Percentiles rank a stretch among this genome's conserved stretches.
phyloP scores from a whole-genome alignment of 2,797 vertebrate genomes.

The Malurus leucopterus region DNA sequence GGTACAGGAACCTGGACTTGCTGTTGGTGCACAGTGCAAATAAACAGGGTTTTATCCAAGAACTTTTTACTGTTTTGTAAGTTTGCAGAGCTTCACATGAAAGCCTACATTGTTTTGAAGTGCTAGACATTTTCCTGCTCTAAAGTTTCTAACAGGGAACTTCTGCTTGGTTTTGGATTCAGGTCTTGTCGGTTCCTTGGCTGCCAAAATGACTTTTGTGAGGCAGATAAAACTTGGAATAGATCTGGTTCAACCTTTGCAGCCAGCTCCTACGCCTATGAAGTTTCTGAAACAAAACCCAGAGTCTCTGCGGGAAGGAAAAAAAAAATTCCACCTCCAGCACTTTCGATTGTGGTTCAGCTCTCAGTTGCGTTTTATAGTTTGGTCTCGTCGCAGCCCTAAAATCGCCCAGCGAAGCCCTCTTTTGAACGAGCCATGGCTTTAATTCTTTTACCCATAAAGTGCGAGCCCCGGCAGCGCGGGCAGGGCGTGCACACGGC shows the following conservation, averaged over 20 bases:
- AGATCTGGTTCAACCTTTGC: constrained; percentile 62
- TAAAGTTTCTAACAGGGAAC: constrained; percentile 59
- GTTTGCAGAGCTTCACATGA: constrained; percentile 56
- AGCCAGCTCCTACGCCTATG: constrained; percentile 65
- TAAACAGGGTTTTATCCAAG: constrained; percentile 27
- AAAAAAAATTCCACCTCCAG: not conserved
- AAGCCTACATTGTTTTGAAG: constrained; percentile 59
- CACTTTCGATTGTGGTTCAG: not conserved
- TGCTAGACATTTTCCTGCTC: constrained; percentile 60
- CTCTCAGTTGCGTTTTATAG: not conserved
- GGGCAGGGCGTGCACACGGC: not conserved
- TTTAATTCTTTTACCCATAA: not conserved
- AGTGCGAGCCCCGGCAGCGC: not conserved
- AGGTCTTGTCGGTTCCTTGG: constrained; percentile 57
- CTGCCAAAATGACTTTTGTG: constrained; percentile 65
- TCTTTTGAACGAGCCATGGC: accelerated
- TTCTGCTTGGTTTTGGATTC: constrained; percentile 68
- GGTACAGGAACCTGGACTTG: not conserved
- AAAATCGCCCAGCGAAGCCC: not conserved
- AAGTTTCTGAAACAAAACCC: constrained; percentile 65
- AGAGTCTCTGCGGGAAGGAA: not conserved
- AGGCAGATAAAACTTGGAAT: constrained; percentile 66
- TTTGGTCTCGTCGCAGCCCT: not conserved
- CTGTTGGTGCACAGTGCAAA: not conserved
- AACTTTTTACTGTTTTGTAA: constrained; percentile 26